Conservation (phyloP, 2,797 vertebrate species). For the Falco rusticolus region DNA sequence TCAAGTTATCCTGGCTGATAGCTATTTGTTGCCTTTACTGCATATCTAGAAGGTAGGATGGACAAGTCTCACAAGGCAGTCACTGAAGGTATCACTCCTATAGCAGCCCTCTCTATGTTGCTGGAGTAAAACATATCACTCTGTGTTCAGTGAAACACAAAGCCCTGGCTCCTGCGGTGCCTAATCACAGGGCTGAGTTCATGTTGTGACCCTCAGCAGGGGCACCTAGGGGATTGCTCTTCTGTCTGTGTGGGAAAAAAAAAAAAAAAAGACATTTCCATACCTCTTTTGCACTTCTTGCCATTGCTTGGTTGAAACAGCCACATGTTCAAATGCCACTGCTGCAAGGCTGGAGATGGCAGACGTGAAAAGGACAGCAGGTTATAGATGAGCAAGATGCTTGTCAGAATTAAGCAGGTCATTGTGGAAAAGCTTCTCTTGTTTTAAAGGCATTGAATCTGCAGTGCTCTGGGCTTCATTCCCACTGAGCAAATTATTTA, state of each 20-base stretch:
- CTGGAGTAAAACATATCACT: not conserved
- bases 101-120: not conserved
- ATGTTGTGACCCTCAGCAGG: not conserved
- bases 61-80: not conserved
- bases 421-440: not conserved
- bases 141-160: not conserved
- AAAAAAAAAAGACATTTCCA: not conserved
- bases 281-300: not conserved
- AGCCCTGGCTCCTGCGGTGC: not conserved
- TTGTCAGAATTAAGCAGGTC: not conserved
- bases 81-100: not conserved
- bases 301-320: not conserved
- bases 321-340: not conserved
- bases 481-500: not conserved
- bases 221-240: not conserved
- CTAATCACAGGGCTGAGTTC: not conserved
- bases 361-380: not conserved
- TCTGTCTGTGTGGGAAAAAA: not conserved
- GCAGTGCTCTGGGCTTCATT: not conserved
- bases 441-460: not conserved
- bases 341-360: not conserved
- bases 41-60: not conserved
- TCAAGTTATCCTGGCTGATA: not conserved
- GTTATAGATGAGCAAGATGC: not conserved
- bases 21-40: not conserved